Conservation (phyloP, 2,888 invertebrate species). For the Amblyjoppa proteus region DNA sequence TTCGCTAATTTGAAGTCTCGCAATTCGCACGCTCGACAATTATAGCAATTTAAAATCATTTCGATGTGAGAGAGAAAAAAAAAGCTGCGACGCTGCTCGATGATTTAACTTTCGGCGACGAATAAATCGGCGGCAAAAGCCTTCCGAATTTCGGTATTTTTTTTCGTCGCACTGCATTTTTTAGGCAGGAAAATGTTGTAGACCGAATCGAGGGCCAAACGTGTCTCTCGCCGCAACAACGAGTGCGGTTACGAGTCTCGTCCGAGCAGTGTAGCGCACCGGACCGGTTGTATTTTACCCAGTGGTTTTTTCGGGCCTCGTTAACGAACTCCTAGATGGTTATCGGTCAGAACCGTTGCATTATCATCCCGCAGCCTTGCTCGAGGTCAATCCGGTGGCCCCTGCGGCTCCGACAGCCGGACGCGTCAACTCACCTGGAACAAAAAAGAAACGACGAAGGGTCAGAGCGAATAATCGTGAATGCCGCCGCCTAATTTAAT, state of each 20-base stretch:
- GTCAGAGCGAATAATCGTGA: slow-evolving; percentile 70
- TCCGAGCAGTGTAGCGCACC: slow-evolving; percentile 7
- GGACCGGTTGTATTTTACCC: slow-evolving; percentile 39
- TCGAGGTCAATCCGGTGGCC: slow-evolving; percentile 73
- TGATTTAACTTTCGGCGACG: too few relatives aligned
- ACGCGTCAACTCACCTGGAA: slow-evolving; percentile 81
- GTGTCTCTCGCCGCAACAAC: background rate
- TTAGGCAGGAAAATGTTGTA: too few relatives aligned
- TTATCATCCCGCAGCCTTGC: slow-evolving; percentile 73
- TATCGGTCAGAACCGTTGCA: slow-evolving; percentile 75
- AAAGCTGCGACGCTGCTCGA: too few relatives aligned
- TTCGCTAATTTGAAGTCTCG: too few relatives aligned
- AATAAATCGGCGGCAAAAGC: too few relatives aligned
- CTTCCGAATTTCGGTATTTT: too few relatives aligned
- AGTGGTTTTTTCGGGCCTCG: slow-evolving; percentile 69
- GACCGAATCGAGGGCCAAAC: too few relatives aligned
- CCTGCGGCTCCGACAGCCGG: slow-evolving; percentile 43
- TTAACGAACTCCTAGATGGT: slow-evolving; percentile 80
- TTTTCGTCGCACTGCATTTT: too few relatives aligned
- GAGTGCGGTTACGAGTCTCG: slow-evolving; percentile 40
- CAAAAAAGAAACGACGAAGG: slow-evolving; percentile 71
- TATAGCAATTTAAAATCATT: too few relatives aligned
- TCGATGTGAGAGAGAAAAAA: too few relatives aligned
- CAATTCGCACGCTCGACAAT: too few relatives aligned
- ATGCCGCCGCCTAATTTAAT: slow-evolving; percentile 76